phyloP scores from a whole-genome alignment of 2,797 vertebrate species.

The Salarias fasciatus region DNA sequence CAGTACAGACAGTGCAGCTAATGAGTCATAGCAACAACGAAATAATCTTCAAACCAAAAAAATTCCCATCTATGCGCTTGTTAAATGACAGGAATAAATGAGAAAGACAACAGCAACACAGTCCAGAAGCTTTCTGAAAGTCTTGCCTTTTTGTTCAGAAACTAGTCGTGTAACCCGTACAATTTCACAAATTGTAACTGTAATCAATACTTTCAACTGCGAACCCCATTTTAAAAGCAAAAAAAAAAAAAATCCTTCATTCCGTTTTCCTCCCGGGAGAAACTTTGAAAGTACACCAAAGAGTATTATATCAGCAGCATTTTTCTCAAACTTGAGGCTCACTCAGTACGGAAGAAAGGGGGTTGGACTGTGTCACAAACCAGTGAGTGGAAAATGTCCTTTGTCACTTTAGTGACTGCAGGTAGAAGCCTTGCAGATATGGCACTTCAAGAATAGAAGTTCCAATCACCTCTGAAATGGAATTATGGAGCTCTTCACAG shows the following conservation, averaged over 20 bases:
- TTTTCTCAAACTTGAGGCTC: constrained; percentile 31
- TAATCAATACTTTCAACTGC: constrained; percentile 3
- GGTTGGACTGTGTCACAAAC: constrained; percentile 53
- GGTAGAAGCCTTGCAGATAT: constrained; percentile 63
- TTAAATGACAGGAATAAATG: too few relatives aligned
- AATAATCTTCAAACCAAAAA: too few relatives aligned
- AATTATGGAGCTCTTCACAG: constrained; percentile 76
- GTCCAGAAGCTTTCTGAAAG: too few relatives aligned
- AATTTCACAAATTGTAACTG: too few relatives aligned
- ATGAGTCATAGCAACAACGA: too few relatives aligned
- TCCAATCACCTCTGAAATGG: constrained; percentile 74
- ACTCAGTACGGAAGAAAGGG: constrained; percentile 2
- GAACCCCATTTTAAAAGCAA: constrained; percentile 38
- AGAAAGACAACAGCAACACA: too few relatives aligned
- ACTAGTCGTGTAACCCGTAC: too few relatives aligned
- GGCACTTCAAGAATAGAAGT: constrained; percentile 61
- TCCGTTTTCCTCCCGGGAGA: constrained; percentile 42
- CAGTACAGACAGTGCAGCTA: too few relatives aligned
- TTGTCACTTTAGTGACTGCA: constrained; percentile 67
- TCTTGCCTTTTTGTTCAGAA: too few relatives aligned
- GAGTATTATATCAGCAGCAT: constrained; percentile 27
- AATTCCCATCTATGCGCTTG: too few relatives aligned
- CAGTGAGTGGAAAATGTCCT: constrained; percentile 67
- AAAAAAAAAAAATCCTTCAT: constrained; percentile 29
- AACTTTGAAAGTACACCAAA: constrained; percentile 40